A percentile compares a stretch with the other conserved stretches of the same genome.
These are phyloP conservation scores for Ophraella communa DNA, from an alignment of 2,888 invertebrate genomes.

Conservation along the genomic window DNA sequence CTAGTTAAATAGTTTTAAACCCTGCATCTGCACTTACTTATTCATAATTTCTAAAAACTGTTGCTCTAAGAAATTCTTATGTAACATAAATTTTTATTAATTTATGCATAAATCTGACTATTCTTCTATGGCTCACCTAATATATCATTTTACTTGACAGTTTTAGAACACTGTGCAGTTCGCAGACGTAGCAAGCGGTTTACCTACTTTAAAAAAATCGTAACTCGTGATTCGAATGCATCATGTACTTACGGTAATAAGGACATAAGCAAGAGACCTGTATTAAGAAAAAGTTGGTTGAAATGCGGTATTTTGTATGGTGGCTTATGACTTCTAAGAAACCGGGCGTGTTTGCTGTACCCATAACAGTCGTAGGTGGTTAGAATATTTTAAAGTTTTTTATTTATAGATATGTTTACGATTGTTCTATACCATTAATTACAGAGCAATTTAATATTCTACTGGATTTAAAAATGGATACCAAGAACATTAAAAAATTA, in stretches of 20 bases:
- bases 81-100: neutral
- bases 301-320: constrained; percentile 15
- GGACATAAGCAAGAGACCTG: constrained; percentile 8
- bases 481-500: no score
- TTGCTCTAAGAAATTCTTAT: neutral
- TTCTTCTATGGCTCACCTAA: constrained; percentile 5
- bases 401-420: neutral
- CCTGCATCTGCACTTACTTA: no score
- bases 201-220: constrained; percentile 18
- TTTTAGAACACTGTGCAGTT: neutral
- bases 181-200: constrained; percentile 13
- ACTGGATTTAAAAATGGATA: neutral
- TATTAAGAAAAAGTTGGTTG: constrained; percentile 7
- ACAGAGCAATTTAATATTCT: neutral
- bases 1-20: no score
- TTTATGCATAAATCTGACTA: neutral
- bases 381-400: constrained; percentile 6
- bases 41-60: no score
- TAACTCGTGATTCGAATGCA: constrained; percentile 21
- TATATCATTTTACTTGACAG: neutral
- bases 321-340: constrained; percentile 21
- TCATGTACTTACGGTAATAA: constrained; percentile 8
- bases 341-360: constrained; percentile 14
- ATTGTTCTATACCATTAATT: constrained; percentile 1
- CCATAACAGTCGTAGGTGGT: constrained; percentile 2